Evolutionary conservation across 2,797 vertebrate species (phyloP), one percentile per base, ranked within the genome.

Genomic region (Anguilla pacifica): DNA sequence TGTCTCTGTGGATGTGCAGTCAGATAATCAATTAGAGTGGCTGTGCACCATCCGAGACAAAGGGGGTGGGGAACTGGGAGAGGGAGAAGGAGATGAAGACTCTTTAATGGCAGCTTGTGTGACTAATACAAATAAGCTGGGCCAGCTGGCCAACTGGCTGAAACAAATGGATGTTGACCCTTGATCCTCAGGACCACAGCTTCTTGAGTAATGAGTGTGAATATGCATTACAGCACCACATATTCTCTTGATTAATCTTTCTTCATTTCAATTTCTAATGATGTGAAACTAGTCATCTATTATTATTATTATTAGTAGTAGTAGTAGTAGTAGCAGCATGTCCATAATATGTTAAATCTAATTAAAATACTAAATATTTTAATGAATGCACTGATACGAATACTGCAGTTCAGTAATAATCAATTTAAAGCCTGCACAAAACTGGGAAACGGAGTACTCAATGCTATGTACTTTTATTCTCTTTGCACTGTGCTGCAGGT

Each of bases 1-100:
- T 85, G 55, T 46, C 39, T 28, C 72, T 51, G 55, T 39, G 31
- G 31, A 81, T 82, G 72, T 88, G 43, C 87, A 85, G 53, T 31
- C 84, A 79, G 51, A 61, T 88, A 43, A 64, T 61, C 84, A 84
- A 35, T 55, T 82, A 61, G 25, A 81, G 39, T 79, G 74, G 19
- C 25, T 55, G 74, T 79, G 39, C 11, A 79, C 74, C 6, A 39
- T 46, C 35, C 22, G 28, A 61, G 31, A 85, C n/a, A 31, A 11
- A n/a, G 83, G 51, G n/a, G 43, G 49, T 43, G 82, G 46, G 25
- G 25, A 53, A 51, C 25, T n/a, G 53, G 64, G 64, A n/a, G 64
- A n/a, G 72, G 64, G 74, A 39, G 74, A 79, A 17, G 74, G 39
- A 79, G 74, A 39, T 79, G 70, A 31, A 79, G 39, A 43, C 74